Base-by-base conservation (phyloP, 1,140 invertebrate genomes). In the Phymorhynchus buccinoides region DNA sequence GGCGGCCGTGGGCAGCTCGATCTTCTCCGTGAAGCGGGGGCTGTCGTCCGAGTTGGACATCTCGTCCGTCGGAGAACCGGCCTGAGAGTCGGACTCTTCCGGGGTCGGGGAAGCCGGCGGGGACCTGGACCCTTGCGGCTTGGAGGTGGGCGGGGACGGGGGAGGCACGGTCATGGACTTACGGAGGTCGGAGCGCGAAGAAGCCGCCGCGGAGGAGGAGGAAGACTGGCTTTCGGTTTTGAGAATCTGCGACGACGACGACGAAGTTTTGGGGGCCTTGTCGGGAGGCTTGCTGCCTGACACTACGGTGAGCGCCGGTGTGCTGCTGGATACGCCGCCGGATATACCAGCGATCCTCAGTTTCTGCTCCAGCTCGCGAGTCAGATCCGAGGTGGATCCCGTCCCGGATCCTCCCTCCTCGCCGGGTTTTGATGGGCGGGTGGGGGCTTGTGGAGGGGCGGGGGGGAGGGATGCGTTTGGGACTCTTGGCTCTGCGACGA, bases 1-100 rank as follows among this genome's bases (percentile, higher is more conserved):
- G 12, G 73, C 84, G 30, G 87, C 88, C 62, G 86, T 89, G 14
- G 91, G 91, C 37, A 92, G 86, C 48, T 92, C 91, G 30, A 92
- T 92, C 84, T 91, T 91, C 75, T 92, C 91, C 2, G 66, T 37
- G 71, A 84, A 84, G 12, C 83, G 68, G 3, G 87, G 66, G 7
- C 84, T 80, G 16, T 84, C 84, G n/a, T 85, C 82, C 18, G 83
- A 84, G 6, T 77, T 73, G 22, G 75, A 79, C 22, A 82, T 48
- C 1, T 83, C 81, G 6, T 80, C 84, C 0, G 85, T 85, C 1
- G 85, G 87, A 32, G 85, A 86, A 18, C 78, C 68, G 22, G 85
- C 66, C n/a, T 85, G 75, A 22, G 85, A 86, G 71, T 87, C 62
- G n/a, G 80, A 79, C 37, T 86, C 86, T 62, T 88, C 90, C 48